Percentiles rank a stretch among this genome's conserved stretches.
Conservation (phyloP, 2,888 invertebrate species). For the Calephelis perditalis region DNA sequence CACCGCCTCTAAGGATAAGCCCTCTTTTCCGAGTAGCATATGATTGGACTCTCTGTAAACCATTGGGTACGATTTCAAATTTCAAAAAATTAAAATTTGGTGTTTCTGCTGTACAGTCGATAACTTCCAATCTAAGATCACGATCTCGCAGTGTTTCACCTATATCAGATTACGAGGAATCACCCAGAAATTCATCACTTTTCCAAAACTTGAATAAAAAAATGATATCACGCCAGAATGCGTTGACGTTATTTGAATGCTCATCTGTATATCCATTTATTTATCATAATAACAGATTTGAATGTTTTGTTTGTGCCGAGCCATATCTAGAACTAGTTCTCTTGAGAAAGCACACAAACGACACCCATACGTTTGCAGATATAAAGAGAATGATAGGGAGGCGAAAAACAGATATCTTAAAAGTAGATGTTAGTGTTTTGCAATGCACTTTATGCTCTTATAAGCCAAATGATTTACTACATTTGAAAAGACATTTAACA, state of each 20-base stretch:
- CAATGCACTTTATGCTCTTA: slow-evolving; percentile 54
- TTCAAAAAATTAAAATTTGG: slow-evolving; percentile 47
- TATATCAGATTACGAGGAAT: slow-evolving; percentile 27
- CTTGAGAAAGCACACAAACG: slow-evolving; percentile 55
- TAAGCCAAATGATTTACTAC: slow-evolving; percentile 41
- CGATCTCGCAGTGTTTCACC: slow-evolving; percentile 56
- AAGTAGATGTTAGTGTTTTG: slow-evolving; percentile 61
- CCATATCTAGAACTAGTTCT: slow-evolving; percentile 55
- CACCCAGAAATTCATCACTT: slow-evolving; percentile 14
- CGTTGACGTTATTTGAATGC: slow-evolving; percentile 58
- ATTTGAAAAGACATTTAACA: slow-evolving; percentile 57
- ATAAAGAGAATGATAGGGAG: slow-evolving; percentile 61
- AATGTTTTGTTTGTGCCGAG: slow-evolving; percentile 65
- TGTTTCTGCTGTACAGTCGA: slow-evolving; percentile 23
- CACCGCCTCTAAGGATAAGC: slow-evolving; percentile 47
- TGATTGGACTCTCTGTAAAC: slow-evolving; percentile 65
- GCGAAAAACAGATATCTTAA: slow-evolving; percentile 56
- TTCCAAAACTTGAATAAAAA: slow-evolving; percentile 33
- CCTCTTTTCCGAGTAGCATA: slow-evolving; percentile 70
- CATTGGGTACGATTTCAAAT: slow-evolving; percentile 59
- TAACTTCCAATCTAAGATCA: slow-evolving; percentile 28
- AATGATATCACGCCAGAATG: slow-evolving; percentile 55
- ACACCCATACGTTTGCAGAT: slow-evolving; percentile 51
- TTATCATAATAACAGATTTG: slow-evolving; percentile 66
- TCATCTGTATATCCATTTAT: slow-evolving; percentile 66